These are phyloP conservation scores for Campopleginae sp. DNA, from an alignment of 2,888 invertebrate species.

Conservation along the genomic window DNA sequence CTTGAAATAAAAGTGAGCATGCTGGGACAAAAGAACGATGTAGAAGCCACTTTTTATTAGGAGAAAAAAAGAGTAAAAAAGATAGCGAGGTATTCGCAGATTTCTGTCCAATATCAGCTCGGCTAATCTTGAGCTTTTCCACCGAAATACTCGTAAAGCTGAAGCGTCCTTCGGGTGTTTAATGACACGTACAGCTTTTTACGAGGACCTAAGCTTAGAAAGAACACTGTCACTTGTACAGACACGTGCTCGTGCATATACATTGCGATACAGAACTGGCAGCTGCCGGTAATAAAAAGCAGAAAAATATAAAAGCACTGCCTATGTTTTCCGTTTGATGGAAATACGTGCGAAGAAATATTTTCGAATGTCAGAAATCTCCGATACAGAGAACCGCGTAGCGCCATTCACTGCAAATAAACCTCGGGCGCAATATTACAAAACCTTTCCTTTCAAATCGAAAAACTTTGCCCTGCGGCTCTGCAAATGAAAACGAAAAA, in stretches of 20 bases:
- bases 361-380: conserved; percentile 7
- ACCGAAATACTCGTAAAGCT: conserved; percentile 25
- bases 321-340: background rate
- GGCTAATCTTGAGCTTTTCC: conserved; percentile 30
- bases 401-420: conserved; percentile 8
- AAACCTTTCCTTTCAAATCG: conserved; percentile 4
- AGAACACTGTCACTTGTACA: background rate
- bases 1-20: background rate
- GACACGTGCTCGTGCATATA: background rate
- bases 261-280: background rate
- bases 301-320: background rate
- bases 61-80: conserved; percentile 21
- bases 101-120: conserved; percentile 29
- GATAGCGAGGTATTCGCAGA: background rate
- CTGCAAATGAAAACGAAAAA: background rate
- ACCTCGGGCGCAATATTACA: conserved; percentile 1
- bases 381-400: background rate
- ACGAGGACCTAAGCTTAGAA: conserved; percentile 17
- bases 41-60: conserved; percentile 1
- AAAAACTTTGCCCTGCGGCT: conserved; percentile 4
- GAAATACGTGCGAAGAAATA: conserved; percentile 29
- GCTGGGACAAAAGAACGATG: background rate
- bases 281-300: conserved; percentile 19
- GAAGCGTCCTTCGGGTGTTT: conserved; percentile 20
- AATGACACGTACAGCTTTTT: conserved; percentile 38